phyloP scores from a whole-genome alignment of 2,113 vertebrate species.

The Pollimyrus isidori region DNA sequence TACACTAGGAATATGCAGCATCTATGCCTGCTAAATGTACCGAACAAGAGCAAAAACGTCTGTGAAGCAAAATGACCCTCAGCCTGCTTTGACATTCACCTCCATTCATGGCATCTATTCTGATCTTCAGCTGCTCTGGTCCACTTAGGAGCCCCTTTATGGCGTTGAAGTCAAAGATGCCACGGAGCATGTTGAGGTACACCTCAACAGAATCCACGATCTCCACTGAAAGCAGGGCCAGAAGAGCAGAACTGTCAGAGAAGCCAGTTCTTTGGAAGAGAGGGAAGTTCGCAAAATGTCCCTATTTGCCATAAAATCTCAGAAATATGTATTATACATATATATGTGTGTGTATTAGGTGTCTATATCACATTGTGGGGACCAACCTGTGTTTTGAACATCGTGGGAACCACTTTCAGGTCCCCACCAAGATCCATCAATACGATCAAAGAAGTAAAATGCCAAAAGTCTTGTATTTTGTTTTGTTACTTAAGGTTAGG shows the following conservation, averaged over 20 bases:
- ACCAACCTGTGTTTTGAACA: no score
- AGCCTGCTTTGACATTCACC: slow-evolving; percentile 53
- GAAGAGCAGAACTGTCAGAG: neutral
- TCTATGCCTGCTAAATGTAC: neutral
- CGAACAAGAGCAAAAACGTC: neutral
- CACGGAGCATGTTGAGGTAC: slow-evolving; percentile 85
- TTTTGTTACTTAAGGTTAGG: no score
- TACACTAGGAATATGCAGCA: neutral
- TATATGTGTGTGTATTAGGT: neutral
- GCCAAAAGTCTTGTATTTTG: no score
- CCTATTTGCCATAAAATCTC: neutral
- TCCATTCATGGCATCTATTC: slow-evolving; percentile 95
- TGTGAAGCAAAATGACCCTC: neutral
- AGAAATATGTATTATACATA: neutral
- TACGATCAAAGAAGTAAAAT: no score
- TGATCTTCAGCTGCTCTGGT: slow-evolving; percentile 83
- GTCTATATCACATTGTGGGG: no score
- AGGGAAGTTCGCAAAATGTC: neutral
- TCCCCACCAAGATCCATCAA: no score
- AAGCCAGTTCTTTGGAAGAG: neutral
- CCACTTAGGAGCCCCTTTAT: slow-evolving; percentile 89
- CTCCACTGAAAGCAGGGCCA: slow-evolving; percentile 69
- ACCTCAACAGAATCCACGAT: slow-evolving; percentile 95
- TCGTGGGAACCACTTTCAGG: no score
- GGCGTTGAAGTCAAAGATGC: slow-evolving; percentile 83